Percentiles rank a stretch among this genome's conserved stretches.
Conservation (phyloP, 2,797 vertebrate species). For the Hippoglossus hippoglossus region DNA sequence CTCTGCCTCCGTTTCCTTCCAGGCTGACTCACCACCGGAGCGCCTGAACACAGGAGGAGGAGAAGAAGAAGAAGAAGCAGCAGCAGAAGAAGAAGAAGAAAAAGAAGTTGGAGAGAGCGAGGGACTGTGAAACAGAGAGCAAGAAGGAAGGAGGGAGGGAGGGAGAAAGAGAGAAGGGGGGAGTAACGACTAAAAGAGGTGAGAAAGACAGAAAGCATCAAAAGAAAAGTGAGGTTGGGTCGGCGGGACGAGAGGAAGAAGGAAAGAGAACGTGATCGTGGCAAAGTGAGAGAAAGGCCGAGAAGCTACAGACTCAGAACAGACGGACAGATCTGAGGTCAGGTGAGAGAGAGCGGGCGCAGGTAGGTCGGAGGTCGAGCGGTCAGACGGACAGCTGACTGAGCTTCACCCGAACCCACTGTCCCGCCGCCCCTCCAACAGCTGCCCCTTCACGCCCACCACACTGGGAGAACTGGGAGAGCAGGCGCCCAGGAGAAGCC, state of each 20-base stretch:
- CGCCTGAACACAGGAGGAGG: slow-evolving; percentile 52
- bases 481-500: slow-evolving; percentile 68
- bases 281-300: slow-evolving; percentile 3
- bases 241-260: slow-evolving; percentile 27
- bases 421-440: background rate
- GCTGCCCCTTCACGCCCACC: slow-evolving; percentile 57
- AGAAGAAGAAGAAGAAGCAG: slow-evolving; percentile 24
- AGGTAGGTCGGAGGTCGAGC: slow-evolving; percentile 40
- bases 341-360: background rate
- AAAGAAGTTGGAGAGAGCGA: slow-evolving; percentile 12
- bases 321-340: slow-evolving; percentile 16
- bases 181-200: too few relatives aligned
- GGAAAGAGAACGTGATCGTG: slow-evolving; percentile 55
- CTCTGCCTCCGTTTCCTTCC: slow-evolving; percentile 73
- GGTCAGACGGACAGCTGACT: slow-evolving; percentile 53
- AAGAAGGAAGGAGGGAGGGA: slow-evolving; percentile 15
- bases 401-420: slow-evolving; percentile 23
- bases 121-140: slow-evolving; percentile 3
- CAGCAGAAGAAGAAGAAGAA: background rate
- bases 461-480: slow-evolving; percentile 77
- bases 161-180: slow-evolving; percentile 4
- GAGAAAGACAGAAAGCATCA: too few relatives aligned
- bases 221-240: slow-evolving; percentile 37
- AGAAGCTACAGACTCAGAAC: background rate
- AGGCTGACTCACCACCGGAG: slow-evolving; percentile 73